Conservation (phyloP, 2,113 vertebrate species). For the Calyptomena viridis region DNA sequence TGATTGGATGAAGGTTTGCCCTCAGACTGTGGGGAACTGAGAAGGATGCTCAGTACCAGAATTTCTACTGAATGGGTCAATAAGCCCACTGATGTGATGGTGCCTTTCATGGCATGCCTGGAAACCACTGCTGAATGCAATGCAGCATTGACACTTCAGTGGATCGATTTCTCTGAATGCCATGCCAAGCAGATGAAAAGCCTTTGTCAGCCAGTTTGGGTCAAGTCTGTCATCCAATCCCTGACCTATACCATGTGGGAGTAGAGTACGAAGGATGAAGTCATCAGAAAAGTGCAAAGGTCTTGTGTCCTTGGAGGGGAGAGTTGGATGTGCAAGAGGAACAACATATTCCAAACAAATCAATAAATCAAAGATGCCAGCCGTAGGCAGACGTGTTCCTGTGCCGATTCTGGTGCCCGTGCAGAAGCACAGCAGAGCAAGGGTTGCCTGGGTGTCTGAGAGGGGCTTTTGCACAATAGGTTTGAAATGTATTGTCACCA, state of each 20-base stretch:
- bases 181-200: conserved; percentile 24
- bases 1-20: not conserved
- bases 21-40: not conserved
- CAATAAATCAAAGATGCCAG: conserved; percentile 20
- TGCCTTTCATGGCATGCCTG: not conserved
- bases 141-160: not conserved
- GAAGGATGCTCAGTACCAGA: not conserved
- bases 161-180: conserved; percentile 19
- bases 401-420: not conserved
- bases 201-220: conserved; percentile 35
- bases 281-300: conserved; percentile 32
- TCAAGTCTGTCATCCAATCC: not conserved
- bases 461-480: not conserved
- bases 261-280: not conserved
- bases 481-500: not conserved
- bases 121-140: not conserved
- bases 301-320: not conserved
- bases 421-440: not conserved
- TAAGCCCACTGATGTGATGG: not conserved
- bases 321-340: not conserved
- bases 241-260: not conserved
- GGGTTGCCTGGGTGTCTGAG: not conserved
- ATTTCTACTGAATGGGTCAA: not conserved
- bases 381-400: not conserved
- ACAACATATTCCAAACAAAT: not conserved